Percentiles rank a stretch among this genome's conserved stretches.
Conservation (phyloP, 2,113 vertebrate genomes). For the Mixornis gularis region DNA sequence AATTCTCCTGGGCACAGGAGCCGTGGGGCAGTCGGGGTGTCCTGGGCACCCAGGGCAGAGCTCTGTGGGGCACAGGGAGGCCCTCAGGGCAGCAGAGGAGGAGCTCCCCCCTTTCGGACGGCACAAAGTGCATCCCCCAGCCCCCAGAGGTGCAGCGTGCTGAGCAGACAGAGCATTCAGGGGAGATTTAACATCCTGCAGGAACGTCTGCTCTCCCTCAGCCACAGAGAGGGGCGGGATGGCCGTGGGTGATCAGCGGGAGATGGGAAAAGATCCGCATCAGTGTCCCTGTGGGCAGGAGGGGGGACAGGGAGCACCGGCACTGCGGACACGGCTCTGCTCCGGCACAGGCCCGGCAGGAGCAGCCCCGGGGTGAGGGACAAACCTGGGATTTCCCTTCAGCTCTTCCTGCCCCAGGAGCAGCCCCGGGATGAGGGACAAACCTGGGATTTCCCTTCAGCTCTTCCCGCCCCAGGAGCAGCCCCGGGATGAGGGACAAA, state of each 20-base stretch:
- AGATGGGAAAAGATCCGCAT: neutral
- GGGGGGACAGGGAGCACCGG: neutral
- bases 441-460: no score
- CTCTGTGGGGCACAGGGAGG: neutral
- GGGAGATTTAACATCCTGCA: neutral
- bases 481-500: no score
- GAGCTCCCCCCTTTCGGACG: neutral
- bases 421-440: no score
- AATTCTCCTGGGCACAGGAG: neutral
- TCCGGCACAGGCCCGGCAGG: neutral
- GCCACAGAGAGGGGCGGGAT: neutral
- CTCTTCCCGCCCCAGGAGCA: no score
- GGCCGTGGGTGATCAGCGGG: neutral
- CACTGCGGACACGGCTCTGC: neutral
- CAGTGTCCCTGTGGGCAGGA: neutral
- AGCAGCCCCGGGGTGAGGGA: no score
- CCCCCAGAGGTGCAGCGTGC: neutral
- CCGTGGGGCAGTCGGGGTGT: rapidly evolving
- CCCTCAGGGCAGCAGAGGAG: neutral
- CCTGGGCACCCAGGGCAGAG: neutral
- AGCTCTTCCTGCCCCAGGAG: no score
- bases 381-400: no score
- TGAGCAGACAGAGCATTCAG: neutral
- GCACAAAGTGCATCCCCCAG: neutral
- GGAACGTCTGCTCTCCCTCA: neutral